These are phyloP conservation scores for Lethocerus indicus DNA, from an alignment of 1,140 invertebrate genomes.

Conservation along the genomic window DNA sequence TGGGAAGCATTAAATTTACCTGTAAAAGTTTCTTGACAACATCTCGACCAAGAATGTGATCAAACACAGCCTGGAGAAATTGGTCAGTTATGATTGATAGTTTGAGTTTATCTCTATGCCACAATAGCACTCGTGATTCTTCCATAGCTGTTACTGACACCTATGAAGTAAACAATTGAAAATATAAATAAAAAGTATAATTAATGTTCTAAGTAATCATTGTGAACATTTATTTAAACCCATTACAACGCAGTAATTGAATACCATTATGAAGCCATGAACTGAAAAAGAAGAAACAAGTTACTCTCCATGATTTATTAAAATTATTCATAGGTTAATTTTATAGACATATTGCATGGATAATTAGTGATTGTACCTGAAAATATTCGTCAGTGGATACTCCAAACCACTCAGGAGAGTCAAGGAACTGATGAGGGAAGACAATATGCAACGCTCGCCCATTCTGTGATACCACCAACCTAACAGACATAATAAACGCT, in stretches of 20 bases:
- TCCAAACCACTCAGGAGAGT: conserved; percentile 86
- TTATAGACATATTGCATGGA: no score
- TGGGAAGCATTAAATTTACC: conserved; percentile 27
- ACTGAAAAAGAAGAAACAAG: no score
- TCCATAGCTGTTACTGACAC: conserved; percentile 79
- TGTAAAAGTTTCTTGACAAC: conserved; percentile 82
- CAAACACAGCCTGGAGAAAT: conserved; percentile 70
- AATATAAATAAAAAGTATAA: no score
- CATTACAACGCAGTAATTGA: no score
- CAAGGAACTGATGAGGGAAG: conserved; percentile 76
- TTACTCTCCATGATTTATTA: no score
- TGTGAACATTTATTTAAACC: no score
- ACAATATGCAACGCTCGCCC: conserved; percentile 73
- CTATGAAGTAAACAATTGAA: no score
- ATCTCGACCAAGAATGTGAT: conserved; percentile 72
- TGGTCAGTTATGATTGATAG: conserved; percentile 67
- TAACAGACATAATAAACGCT: no score
- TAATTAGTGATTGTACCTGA: no score
- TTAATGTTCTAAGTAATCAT: no score
- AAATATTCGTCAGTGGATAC: conserved; percentile 76
- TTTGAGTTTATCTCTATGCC: conserved; percentile 72
- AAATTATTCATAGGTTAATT: no score
- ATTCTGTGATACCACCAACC: conserved; percentile 73
- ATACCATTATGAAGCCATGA: no score
- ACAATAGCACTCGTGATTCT: conserved; percentile 67